Base-by-base conservation (phyloP, 2,797 vertebrate species). In the Gephyroberyx darwinii region DNA sequence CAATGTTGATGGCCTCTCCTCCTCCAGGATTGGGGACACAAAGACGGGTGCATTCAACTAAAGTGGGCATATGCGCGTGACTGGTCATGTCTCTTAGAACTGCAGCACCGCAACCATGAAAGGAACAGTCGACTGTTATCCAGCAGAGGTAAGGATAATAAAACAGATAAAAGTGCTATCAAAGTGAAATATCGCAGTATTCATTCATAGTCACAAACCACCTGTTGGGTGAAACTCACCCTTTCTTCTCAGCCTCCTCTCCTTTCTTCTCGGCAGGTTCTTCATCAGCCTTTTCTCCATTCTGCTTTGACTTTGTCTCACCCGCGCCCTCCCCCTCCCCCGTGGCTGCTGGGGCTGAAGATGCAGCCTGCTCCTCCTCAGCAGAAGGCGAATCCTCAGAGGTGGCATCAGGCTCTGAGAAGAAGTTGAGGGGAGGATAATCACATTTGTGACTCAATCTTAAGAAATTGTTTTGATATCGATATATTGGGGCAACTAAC, bases 351-450 rank as follows among this genome's bases (percentile, higher is more conserved):
- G 94, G 86, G 0, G 93, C 93, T 0, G 95, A 86, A 0, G 94
- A 90, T 54, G 93, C 93, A 0, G 89, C 88, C 71, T 92, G 94
- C 52, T 96, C 96, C 77, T 96, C 95, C 31, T 92, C 96, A 13
- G 86, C 92, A 37, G 96, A 94, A 22, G 95, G 91, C 2, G 96
- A 96, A 75, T 96, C 96, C 75, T 96, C 96, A 0, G 95, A 94
- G 52, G 94, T 94, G 67, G 91, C 85, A 78, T 96, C 96, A 17
- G 94, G 90, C 74, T 96, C 96, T 98, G 84, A 37, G 61, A 19
- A 31, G 51, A 51, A 22, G 20, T 19, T 51, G 8, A 20, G 16
- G 16, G 41, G 13, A 16, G 39, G 13, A 10, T 13, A n/a, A 50
- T 19, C n/a, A 50, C n/a, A n/a, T n/a, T n/a, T 50, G 22, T 26